Base-by-base conservation (phyloP, 2,113 vertebrate species). In the Tragelaphus buxtoni region DNA sequence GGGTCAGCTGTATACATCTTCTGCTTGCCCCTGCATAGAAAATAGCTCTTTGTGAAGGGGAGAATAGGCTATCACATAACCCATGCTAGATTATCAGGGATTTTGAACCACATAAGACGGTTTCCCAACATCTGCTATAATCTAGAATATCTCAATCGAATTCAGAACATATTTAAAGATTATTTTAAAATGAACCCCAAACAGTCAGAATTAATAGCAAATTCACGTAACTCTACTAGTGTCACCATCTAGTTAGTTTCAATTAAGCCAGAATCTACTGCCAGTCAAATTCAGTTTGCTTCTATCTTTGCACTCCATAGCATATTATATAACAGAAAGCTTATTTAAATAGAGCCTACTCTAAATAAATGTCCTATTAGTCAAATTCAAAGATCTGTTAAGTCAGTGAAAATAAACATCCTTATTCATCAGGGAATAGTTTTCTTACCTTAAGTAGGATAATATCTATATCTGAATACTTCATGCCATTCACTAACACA, bases 401-500 rank as follows among this genome's bases (percentile, higher is more conserved):
- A 61, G 32, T 88, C 45, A 90, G 96, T 51, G 74, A 90, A 95
- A 90, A 79, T 24, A 53, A 88, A 20, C 4, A 58, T 90, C n/a
- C 26, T 9, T 58, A 53, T 69, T 92, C 22, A 76, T 61, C 26
- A 84, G 28, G 56, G 81, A 83, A 92, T 3, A 45, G 51, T 86
- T 87, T 96, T 56, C 99, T 99, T 96, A 99, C 99, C 99, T 99
- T 99, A 96, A 99, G 99, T 79, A 99, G 98, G 98, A 99, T 99
- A 94, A 99, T 99, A 98, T 99, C 99, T 22, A 99, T 99, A 98
- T 99, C 99, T 4, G 99, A 99, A 97, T 99, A 99, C 97, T 99
- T 99, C 99, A 99, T 99, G 97, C 99, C 99, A 97, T 99, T 99
- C 98, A 99, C 99, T 94, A 99, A 99, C 80, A 99, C 99, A 89